Percentiles rank a stretch among this genome's conserved stretches.
These are phyloP conservation scores for Phortica magna DNA, from an alignment of 2,888 invertebrate genomes.

Conservation along the genomic window DNA sequence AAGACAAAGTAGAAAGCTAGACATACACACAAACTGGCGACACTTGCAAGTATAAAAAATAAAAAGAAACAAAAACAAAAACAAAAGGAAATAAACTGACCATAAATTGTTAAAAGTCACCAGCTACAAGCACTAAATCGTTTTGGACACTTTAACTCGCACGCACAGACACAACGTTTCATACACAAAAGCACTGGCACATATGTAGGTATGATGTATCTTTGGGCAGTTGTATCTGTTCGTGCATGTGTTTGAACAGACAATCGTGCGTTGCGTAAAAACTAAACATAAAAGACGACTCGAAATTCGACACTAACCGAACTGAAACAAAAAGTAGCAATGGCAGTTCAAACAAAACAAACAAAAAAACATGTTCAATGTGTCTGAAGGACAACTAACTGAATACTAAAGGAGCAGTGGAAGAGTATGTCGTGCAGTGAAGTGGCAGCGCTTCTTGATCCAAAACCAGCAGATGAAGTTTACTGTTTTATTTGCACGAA, in stretches of 20 bases:
- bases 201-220: not conserved
- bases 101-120: slow-evolving; percentile 33
- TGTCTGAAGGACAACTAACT: not conserved
- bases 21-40: not conserved
- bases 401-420: not conserved
- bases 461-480: slow-evolving; percentile 27
- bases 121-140: slow-evolving; percentile 56
- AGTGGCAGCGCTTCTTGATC: not conserved
- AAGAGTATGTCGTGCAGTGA: not conserved
- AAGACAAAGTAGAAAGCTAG: slow-evolving; percentile 8
- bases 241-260: slow-evolving; percentile 37
- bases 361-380: not conserved
- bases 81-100: slow-evolving; percentile 5
- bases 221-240: slow-evolving; percentile 5
- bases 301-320: slow-evolving; percentile 54
- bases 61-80: too few relatives aligned
- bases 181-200: slow-evolving; percentile 2
- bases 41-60: not conserved
- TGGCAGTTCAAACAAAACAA: slow-evolving; percentile 36
- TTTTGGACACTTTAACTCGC: slow-evolving; percentile 61
- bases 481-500: slow-evolving; percentile 65
- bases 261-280: slow-evolving; percentile 54
- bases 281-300: slow-evolving; percentile 16
- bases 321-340: slow-evolving; percentile 35
- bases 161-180: slow-evolving; percentile 14